Evolutionary conservation across 1,140 invertebrate species (phyloP).

Genomic region (Drosophila ercepeae): DNA sequence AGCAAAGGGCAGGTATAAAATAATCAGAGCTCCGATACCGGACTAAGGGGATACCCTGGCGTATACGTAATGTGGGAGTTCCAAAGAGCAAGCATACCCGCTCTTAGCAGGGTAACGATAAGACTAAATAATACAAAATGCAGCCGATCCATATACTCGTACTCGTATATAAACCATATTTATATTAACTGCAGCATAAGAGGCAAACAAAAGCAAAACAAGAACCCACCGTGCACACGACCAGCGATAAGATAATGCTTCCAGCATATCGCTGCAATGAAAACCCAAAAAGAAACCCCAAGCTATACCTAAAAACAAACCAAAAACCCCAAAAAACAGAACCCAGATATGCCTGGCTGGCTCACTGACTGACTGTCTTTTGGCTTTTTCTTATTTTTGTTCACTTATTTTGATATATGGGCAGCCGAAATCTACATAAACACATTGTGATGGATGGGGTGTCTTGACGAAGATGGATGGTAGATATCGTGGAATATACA

Average conservation of each 20-base stretch:
- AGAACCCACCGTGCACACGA: constrained; percentile 29
- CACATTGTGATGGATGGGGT: constrained; percentile 68
- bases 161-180: constrained; percentile 1
- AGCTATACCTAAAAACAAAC: constrained; percentile 7
- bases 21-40: background rate
- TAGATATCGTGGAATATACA: background rate
- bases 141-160: constrained; percentile 25
- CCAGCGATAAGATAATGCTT: constrained; percentile 46
- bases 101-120: constrained; percentile 23
- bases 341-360: constrained; percentile 43
- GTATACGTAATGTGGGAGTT: background rate
- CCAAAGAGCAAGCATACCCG: background rate
- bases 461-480: constrained; percentile 42
- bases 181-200: constrained; percentile 39
- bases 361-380: constrained; percentile 27
- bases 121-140: constrained; percentile 50
- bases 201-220: constrained; percentile 44
- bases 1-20: constrained; percentile 51
- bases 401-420: constrained; percentile 62
- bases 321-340: background rate
- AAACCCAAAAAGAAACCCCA: constrained; percentile 12
- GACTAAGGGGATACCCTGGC: constrained; percentile 20
- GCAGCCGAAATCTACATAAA: constrained; percentile 74
- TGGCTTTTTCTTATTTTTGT: constrained; percentile 35
- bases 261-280: constrained; percentile 31